Conservation (phyloP, 92 coral and sea anemone genomes). For the Actinernus sp. region DNA sequence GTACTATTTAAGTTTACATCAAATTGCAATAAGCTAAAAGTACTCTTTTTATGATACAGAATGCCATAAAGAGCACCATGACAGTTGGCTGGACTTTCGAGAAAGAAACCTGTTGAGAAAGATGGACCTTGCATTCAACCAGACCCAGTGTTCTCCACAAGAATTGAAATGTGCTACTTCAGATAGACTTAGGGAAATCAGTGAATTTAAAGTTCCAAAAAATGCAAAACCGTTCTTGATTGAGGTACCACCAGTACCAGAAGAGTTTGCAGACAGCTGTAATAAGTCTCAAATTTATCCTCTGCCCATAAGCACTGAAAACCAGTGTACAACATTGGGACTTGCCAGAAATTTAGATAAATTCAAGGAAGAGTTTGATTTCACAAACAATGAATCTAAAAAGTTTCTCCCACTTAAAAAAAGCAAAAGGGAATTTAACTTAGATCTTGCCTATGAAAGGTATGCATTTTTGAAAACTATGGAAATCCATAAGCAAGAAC, state of each 20-base stretch:
- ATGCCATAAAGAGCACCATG: slow-evolving; percentile 12
- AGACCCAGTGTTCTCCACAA: slow-evolving; percentile 1
- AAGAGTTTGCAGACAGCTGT: slow-evolving; percentile 22
- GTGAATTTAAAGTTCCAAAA: background rate
- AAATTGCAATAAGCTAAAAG: no score
- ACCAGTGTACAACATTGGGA: slow-evolving; percentile 33
- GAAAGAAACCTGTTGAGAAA: slow-evolving; percentile 28
- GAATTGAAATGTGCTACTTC: slow-evolving; percentile 13
- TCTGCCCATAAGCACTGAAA: slow-evolving; percentile 32
- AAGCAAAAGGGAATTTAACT: slow-evolving; percentile 17
- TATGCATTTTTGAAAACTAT: slow-evolving; percentile 46
- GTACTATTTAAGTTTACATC: no score
- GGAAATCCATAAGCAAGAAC: slow-evolving; percentile 28
- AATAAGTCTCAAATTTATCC: slow-evolving; percentile 15
- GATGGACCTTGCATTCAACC: slow-evolving; percentile 31
- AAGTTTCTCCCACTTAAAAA: slow-evolving; percentile 37
- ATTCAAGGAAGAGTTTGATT: slow-evolving; percentile 37
- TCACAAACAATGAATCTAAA: background rate
- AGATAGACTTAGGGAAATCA: slow-evolving; percentile 2
- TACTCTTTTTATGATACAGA: slow-evolving; percentile 8
- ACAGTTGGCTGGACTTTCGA: slow-evolving; percentile 11
- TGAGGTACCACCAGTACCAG: slow-evolving; percentile 14
- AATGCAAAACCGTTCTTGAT: slow-evolving; percentile 5
- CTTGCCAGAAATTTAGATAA: slow-evolving; percentile 19
- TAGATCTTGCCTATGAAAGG: slow-evolving; percentile 27